Evolutionary conservation across 2,797 vertebrate genomes (phyloP), one percentile per base, ranked within the genome.

Genomic region (Podarcis lilfordi): DNA sequence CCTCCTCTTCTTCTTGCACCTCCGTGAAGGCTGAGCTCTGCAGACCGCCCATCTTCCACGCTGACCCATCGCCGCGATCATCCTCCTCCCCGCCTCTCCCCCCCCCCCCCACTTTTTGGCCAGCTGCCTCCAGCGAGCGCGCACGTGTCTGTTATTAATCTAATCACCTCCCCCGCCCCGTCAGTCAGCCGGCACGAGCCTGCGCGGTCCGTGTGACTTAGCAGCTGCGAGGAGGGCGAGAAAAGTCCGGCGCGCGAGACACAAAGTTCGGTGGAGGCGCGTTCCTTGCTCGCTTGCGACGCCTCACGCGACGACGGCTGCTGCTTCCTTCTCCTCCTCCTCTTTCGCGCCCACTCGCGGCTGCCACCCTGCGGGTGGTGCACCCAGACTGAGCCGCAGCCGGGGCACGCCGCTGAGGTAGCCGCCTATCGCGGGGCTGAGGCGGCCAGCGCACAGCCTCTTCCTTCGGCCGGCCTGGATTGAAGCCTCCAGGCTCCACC

Each of bases 401-500:
- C 64, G 45, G 13, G 27, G 37, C 35, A 45, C 27, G 43, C 35
- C 11, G 32, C 32, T 25, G 10, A 43, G 21, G 50, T 15, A 4
- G 23, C 17, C 29, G 11, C 79, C 79, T 74, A 90, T 89, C 80
- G 91, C 84, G 1, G 71, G 69, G 81, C 81, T 78, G 25, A 78
- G n/a, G 75, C n/a, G 75, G 87, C 71, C 2, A 23, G 78, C 86
- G 37, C 84, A 27, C 82, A 3, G 85, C 76, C 25, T 37, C 88
- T 87, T 81, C 81, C 29, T 87, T 80, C 45, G 69, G 88, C 68
- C 45, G 84, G 45, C 64, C 91, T 91, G 94, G 94, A 66, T 91
- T 90, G 92, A 94, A 93, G 93, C 93, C 90, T 29, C 61, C 78
- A 75, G 89, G 91, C 92, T 43, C 91, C 92, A 82, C 76, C 7